Evolutionary conservation across 2,113 vertebrate species (phyloP).

Genomic region (Poeciliopsis prolifica): DNA sequence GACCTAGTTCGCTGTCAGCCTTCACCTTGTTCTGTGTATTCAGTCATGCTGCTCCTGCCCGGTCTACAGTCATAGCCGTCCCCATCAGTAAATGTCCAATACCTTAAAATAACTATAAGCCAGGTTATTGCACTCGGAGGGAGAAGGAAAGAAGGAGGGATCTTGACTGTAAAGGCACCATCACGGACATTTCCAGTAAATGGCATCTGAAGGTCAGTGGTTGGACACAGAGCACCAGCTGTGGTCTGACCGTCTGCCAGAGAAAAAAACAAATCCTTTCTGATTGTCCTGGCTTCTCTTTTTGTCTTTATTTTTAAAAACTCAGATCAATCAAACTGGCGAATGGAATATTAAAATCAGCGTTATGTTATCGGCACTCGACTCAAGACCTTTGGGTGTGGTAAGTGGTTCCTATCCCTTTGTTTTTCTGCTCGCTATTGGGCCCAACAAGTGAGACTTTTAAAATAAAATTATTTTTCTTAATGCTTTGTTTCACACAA

Average conservation of each 20-base stretch:
- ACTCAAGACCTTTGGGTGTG: background rate
- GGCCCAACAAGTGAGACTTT: background rate
- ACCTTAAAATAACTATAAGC: constrained; percentile 68
- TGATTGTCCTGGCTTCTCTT: background rate
- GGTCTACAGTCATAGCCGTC: constrained; percentile 57
- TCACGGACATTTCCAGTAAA: constrained; percentile 63
- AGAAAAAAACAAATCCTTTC: background rate
- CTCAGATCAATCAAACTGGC: constrained; percentile 3
- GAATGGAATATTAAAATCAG: constrained; percentile 13
- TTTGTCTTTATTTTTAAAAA: background rate
- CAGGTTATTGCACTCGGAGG: constrained; percentile 63
- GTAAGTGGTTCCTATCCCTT: background rate
- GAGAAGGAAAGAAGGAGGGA: constrained; percentile 27
- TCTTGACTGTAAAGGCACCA: constrained; percentile 65
- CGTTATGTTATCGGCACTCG: background rate
- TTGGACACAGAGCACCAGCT: constrained; percentile 26
- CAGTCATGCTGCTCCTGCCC: constrained; percentile 43
- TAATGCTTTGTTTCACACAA: background rate
- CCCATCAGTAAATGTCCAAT: constrained; percentile 70
- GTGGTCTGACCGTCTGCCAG: constrained; percentile 18
- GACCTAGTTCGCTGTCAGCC: constrained; percentile 67
- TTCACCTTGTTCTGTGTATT: constrained; percentile 32
- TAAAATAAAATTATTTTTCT: too few relatives aligned
- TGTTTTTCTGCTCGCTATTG: background rate
- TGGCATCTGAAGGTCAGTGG: constrained; percentile 70